Base-by-base conservation (phyloP, 2,113 vertebrate genomes). In the Lathamus discolor region DNA sequence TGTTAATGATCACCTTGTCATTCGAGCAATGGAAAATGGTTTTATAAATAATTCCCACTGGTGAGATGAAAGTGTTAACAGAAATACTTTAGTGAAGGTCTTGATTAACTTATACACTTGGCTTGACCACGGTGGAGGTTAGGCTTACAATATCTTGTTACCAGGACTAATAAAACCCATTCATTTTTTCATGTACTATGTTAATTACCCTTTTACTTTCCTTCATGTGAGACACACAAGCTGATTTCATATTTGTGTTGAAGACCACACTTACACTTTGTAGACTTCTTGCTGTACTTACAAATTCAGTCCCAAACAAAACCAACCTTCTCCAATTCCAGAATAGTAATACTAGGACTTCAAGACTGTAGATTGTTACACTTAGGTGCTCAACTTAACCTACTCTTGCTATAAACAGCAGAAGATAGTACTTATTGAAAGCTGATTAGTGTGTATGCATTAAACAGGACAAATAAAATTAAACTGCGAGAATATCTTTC, bases 11-110 rank as follows among this genome's bases (percentile, higher is more conserved):
- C 94, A 95, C 94, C 96, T 94, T 96, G 95, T 93, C 95, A 92
- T 92, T 64, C 48, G 51, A 87, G 88, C 95, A 85, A 73, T 61
- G 63, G 67, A 95, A 90, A 95, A 85, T 35, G 20, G 84, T 88
- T 96, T 95, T 93, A 92, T 95, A 93, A 97, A 96, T 95, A 96
- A 97, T 95, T 95, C 92, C 74, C 80, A 19, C 6, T 93, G 82
- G 90, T 79, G 92, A 96, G 85, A 93, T 85, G 88, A 90, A 93
- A 95, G 93, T 95, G 97, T 93, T 95, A 97, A 95, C 85, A 97
- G 93, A 94, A 94, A 83, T 67, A 79, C 92, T 94, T 93, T 18
- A 97, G 95, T 93, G 85, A 96, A 92, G 80, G 90, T 91, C 95
- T 87, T 83, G 85, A 91, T 95, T 93, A 94, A 97, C 88, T 86